These are phyloP conservation scores for Ethmia dodecea DNA, from an alignment of 2,888 invertebrate species.

Conservation along the genomic window DNA sequence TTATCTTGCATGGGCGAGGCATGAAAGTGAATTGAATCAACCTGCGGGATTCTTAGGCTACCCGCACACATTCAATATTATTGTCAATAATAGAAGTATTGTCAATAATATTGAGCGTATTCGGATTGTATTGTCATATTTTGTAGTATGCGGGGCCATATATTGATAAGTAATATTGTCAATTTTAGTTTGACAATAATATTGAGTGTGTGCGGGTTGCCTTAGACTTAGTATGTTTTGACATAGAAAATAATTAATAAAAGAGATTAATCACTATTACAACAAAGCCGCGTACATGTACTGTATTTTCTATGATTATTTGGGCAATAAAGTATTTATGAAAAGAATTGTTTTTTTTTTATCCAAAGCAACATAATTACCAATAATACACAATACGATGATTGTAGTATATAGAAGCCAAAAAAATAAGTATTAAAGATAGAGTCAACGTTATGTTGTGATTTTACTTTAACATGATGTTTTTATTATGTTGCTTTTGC, in stretches of 20 bases:
- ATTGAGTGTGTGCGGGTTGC: no score
- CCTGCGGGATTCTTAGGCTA: conserved; percentile 12
- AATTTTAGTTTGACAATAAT: no score
- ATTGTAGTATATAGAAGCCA: conserved; percentile 2
- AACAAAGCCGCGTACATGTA: not conserved
- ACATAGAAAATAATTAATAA: not conserved
- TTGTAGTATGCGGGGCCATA: no score
- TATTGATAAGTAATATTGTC: no score
- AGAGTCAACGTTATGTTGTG: conserved; percentile 3
- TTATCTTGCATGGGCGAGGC: conserved; percentile 8
- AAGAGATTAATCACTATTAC: not conserved
- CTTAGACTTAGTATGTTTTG: not conserved
- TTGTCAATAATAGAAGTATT: no score
- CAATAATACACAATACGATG: conserved; percentile 3
- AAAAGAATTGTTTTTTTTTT: conserved; percentile 3
- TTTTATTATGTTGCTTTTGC: conserved; percentile 4
- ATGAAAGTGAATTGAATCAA: conserved; percentile 3
- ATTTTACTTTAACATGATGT: conserved; percentile 3
- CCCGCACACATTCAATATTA: no score
- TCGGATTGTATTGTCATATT: no score
- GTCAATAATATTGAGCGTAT: no score
- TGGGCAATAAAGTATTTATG: conserved; percentile 4
- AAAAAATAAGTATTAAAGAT: conserved; percentile 1
- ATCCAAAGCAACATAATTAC: conserved; percentile 4
- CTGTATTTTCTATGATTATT: conserved; percentile 4